phyloP scores from a whole-genome alignment of 2,888 invertebrate species.

The Lochmaea capreae region DNA sequence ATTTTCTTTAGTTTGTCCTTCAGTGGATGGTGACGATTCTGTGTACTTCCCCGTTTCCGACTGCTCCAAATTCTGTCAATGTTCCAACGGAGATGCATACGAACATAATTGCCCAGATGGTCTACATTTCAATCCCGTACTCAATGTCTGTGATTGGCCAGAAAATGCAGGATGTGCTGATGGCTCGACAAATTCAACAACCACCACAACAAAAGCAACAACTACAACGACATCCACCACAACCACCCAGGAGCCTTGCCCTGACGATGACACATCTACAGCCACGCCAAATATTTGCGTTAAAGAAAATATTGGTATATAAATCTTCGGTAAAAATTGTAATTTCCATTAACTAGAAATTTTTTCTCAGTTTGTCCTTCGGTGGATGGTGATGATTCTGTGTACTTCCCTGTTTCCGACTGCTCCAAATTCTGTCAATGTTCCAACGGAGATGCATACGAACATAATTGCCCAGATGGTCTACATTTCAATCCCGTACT shows the following conservation, averaged over 20 bases:
- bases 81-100: constrained; percentile 41
- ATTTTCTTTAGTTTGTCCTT: constrained; percentile 29
- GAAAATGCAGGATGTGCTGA: constrained; percentile 32
- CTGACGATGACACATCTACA: neutral
- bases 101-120: constrained; percentile 41
- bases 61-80: constrained; percentile 44
- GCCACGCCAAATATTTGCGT: neutral
- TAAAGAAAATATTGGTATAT: neutral
- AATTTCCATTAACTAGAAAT: neutral
- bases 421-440: constrained; percentile 44
- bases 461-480: constrained; percentile 40
- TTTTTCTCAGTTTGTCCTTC: constrained; percentile 31
- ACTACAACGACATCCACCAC: constrained; percentile 17
- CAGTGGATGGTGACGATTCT: constrained; percentile 35
- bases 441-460: constrained; percentile 38
- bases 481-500: constrained; percentile 41
- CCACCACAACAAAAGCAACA: neutral
- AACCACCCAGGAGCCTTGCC: neutral
- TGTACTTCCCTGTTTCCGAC: constrained; percentile 37
- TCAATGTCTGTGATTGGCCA: constrained; percentile 42
- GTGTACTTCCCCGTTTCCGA: constrained; percentile 39
- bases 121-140: constrained; percentile 39
- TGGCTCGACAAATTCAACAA: neutral
- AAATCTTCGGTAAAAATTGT: neutral
- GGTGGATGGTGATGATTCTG: constrained; percentile 36